Evolutionary conservation across 2,113 vertebrate species (phyloP).

Genomic region (Aegithalos caudatus): DNA sequence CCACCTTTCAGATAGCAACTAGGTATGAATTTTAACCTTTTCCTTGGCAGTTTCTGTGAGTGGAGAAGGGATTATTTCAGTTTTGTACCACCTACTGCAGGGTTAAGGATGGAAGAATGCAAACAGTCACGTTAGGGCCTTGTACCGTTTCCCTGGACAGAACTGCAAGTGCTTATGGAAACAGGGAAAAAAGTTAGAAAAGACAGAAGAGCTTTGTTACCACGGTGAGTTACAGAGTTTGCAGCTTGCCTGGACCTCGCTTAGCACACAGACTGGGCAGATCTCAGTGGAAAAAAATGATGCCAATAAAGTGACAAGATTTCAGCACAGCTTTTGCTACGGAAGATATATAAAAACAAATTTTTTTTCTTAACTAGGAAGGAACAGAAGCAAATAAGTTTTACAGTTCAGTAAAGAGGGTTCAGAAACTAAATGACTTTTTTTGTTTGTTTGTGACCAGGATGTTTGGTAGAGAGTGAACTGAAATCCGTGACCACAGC

Average conservation of each 20-base stretch:
- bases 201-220: constrained; percentile 13
- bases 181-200: not conserved
- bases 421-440: constrained; percentile 66
- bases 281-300: constrained; percentile 38
- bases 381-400: constrained; percentile 63
- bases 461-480: constrained; percentile 78
- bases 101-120: not conserved
- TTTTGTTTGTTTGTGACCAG: constrained; percentile 67
- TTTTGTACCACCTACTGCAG: not conserved
- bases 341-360: constrained; percentile 55
- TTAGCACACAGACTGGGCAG: constrained; percentile 47
- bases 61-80: not conserved
- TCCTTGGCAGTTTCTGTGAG: constrained; percentile 21
- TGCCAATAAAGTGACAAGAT: constrained; percentile 62
- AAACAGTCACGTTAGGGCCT: constrained; percentile 3
- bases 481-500: constrained; percentile 58
- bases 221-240: constrained; percentile 33
- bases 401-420: constrained; percentile 73
- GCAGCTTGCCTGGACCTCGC: constrained; percentile 39
- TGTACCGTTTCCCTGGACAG: constrained; percentile 35
- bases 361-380: constrained; percentile 55
- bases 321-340: constrained; percentile 61
- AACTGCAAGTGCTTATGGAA: constrained; percentile 6
- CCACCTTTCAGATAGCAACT: not conserved
- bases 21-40: not conserved